A percentile compares a stretch with the other conserved stretches of the same genome.
phyloP scores from a whole-genome alignment of 2,113 vertebrate genomes.

The Poeciliopsis occidentalis region DNA sequence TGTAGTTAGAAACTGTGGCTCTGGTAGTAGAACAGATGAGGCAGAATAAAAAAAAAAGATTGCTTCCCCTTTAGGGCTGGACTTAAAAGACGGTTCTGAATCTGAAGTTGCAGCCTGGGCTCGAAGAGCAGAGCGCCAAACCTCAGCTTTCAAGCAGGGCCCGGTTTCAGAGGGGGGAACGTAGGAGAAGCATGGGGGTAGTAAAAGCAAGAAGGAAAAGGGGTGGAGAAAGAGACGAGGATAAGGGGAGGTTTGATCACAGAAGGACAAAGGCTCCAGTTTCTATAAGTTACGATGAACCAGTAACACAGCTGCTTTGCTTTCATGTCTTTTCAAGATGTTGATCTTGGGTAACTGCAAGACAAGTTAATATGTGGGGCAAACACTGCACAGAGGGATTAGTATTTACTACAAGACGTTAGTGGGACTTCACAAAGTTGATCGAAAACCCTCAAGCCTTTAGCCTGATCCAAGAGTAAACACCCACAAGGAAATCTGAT shows the following conservation, averaged over 20 bases:
- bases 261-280: constrained; percentile 20
- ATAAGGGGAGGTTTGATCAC: constrained; percentile 56
- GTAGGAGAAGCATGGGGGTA: constrained; percentile 48
- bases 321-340: background rate
- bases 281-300: background rate
- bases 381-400: background rate
- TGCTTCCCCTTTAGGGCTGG: constrained; percentile 31
- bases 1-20: background rate
- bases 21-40: background rate
- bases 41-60: background rate
- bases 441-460: background rate
- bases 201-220: constrained; percentile 26
- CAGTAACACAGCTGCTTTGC: background rate
- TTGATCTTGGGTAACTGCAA: background rate
- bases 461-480: background rate
- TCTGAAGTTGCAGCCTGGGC: constrained; percentile 69
- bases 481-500: background rate
- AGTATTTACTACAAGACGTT: background rate
- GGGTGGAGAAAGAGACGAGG: constrained; percentile 70
- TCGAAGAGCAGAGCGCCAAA: constrained; percentile 66
- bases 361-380: background rate
- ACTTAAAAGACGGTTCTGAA: constrained; percentile 71
- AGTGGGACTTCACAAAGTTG: background rate
- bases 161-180: constrained; percentile 64
- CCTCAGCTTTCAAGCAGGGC: constrained; percentile 62